These are phyloP conservation scores for Galemys pyrenaicus DNA, from an alignment of 2,113 vertebrate genomes.

Conservation along the genomic window DNA sequence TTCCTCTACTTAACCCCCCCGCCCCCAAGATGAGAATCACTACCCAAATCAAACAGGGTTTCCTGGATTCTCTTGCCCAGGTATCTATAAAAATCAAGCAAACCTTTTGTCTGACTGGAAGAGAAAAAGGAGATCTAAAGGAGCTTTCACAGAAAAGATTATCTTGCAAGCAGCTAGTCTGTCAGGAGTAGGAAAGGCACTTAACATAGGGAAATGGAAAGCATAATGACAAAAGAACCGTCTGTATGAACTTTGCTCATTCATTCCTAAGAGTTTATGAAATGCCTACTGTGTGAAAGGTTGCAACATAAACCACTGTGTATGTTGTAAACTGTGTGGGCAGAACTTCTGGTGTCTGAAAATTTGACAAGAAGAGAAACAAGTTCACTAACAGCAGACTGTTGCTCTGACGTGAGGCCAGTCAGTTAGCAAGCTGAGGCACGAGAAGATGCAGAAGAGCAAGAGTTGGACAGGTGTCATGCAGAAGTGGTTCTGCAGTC, in stretches of 20 bases:
- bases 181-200: neutral
- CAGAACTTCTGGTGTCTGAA: neutral
- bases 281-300: conserved; percentile 54
- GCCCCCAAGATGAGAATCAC: neutral
- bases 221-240: neutral
- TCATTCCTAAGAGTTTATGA: neutral
- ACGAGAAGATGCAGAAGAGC: neutral
- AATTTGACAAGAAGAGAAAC: conserved; percentile 40
- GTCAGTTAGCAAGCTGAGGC: conserved; percentile 47
- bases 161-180: neutral
- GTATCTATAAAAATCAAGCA: neutral
- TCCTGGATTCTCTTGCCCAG: neutral
- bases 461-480: conserved; percentile 48
- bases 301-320: neutral
- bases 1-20: neutral
- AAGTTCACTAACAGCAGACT: conserved; percentile 36
- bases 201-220: neutral
- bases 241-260: neutral
- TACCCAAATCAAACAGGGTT: neutral
- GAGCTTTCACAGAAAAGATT: neutral
- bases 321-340: conserved; percentile 2
- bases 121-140: neutral
- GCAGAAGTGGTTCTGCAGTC: neutral
- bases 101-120: neutral
- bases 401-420: neutral